Conservation (phyloP, 2,797 vertebrate genomes). For the Carapus acus region DNA sequence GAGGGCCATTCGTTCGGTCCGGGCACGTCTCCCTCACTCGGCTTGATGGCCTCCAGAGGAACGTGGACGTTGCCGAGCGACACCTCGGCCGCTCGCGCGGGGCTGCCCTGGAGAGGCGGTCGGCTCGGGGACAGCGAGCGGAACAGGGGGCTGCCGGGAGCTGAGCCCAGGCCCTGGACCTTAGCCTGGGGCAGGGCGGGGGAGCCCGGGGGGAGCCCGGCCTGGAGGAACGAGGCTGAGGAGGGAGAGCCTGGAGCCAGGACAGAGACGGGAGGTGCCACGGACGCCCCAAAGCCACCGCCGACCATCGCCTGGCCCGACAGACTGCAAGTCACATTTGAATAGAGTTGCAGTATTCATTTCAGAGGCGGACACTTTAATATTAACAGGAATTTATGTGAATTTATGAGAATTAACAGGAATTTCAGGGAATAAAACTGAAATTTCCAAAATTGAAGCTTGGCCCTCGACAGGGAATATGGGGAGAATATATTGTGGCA, state of each 20-base stretch:
- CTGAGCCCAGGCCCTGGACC: constrained; percentile 52
- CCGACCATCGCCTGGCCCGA: constrained; percentile 53
- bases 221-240: constrained; percentile 54
- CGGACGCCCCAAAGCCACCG: constrained; percentile 52
- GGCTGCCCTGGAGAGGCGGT: constrained; percentile 76
- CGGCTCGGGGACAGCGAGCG: constrained; percentile 74
- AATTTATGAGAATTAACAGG: too few relatives aligned
- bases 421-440: too few relatives aligned
- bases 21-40: constrained; percentile 70
- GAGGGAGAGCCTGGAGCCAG: constrained; percentile 47
- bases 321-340: constrained; percentile 63
- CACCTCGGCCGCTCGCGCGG: constrained; percentile 72
- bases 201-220: constrained; percentile 55
- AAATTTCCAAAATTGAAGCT: too few relatives aligned
- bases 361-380: too few relatives aligned
- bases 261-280: constrained; percentile 29
- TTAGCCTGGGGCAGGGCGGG: constrained; percentile 46
- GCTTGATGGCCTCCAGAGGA: constrained; percentile 88
- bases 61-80: constrained; percentile 84
- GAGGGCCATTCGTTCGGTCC: not conserved
- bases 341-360: too few relatives aligned
- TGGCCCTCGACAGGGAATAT: too few relatives aligned
- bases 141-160: constrained; percentile 83
- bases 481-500: too few relatives aligned
- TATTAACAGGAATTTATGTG: too few relatives aligned